Conservation (phyloP, 2,888 invertebrate species). For the Urechis unicinctus region DNA sequence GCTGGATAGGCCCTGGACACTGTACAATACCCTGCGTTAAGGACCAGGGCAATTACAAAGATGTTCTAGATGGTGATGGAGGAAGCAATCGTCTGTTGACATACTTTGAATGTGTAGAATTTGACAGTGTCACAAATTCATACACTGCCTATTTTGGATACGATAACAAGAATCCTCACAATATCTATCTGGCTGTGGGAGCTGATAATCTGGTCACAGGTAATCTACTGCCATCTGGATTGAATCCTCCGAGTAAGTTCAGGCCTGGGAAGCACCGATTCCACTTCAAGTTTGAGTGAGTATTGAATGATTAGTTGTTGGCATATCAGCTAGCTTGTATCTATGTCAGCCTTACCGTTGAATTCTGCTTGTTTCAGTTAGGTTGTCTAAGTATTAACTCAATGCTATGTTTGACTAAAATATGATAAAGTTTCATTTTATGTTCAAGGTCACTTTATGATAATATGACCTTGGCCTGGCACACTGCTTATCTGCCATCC, state of each 20-base stretch:
- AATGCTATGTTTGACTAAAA: too few species aligned
- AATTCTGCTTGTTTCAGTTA: too few species aligned
- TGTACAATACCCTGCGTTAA: constrained; percentile 28
- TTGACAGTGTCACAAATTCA: background rate
- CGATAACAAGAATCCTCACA: constrained; percentile 25
- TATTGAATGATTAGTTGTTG: too few species aligned
- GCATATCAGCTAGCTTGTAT: too few species aligned
- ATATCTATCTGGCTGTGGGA: constrained; percentile 23
- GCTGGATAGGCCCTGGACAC: constrained; percentile 27
- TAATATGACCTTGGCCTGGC: background rate
- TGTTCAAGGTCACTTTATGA: too few species aligned
- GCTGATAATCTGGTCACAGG: constrained; percentile 19
- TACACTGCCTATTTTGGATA: constrained; percentile 30
- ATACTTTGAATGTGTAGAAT: background rate
- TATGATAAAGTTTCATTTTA: too few species aligned
- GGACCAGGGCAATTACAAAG: constrained; percentile 26
- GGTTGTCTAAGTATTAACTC: too few species aligned
- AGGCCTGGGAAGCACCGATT: constrained; percentile 18
- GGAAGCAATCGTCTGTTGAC: background rate
- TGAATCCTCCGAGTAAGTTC: constrained; percentile 17
- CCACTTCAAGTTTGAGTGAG: too few species aligned
- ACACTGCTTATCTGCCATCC: too few species aligned
- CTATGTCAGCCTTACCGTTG: too few species aligned
- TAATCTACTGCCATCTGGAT: background rate
- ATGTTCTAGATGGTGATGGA: constrained; percentile 21